Base-by-base conservation (phyloP, 1,140 invertebrate genomes). In the Drosophila asahinai region DNA sequence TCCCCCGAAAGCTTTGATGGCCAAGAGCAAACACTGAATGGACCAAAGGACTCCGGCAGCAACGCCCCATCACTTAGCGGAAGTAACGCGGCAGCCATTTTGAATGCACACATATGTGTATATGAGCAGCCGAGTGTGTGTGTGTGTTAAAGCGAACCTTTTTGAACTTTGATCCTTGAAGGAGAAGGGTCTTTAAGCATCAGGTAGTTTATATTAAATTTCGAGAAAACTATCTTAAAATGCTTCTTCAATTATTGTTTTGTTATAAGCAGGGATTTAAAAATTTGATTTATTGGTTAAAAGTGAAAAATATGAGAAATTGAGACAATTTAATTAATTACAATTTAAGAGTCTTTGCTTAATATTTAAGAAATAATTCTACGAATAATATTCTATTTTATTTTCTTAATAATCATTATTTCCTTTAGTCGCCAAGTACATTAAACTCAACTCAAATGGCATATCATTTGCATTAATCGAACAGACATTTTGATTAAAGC, bases 21-120 rank as follows among this genome's bases (percentile, higher is more conserved):
- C 66, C 77, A 79, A 79, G 77, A 79, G 77, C 77, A 79, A 79
- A 72, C 77, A 65, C 47, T 72, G 77, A 79, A 79, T 79, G 76
- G 66, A 38, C 70, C 76, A 59, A 70, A 66, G 33, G 64, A 57
- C 51, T 59, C 71, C 52, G 42, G 52, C 45, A 30, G 6, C 43
- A 54, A 33, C 30, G 58, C 72, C 36, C 54, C 54, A 55, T 55
- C 54, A 79, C 58, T 78, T 71, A 63, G 76, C 76, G 60, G 66
- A 64, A 71, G 74, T 70, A 63, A 79, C 47, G 65, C 45, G 71
- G 60, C 80, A 57, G 80, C 68, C 64, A 64, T 74, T 61, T 80
- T 63, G 55, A 73, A 58, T 65, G 57, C 65, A 40, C 55, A 60
- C 33, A 61, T 38, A 33, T 30, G 43, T 22, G 27, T n/a, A 30